Evolutionary conservation across 30 jellyfish, hydroid and myxozoan species (phyloP).

Genomic region (Morbakka virulenta): DNA sequence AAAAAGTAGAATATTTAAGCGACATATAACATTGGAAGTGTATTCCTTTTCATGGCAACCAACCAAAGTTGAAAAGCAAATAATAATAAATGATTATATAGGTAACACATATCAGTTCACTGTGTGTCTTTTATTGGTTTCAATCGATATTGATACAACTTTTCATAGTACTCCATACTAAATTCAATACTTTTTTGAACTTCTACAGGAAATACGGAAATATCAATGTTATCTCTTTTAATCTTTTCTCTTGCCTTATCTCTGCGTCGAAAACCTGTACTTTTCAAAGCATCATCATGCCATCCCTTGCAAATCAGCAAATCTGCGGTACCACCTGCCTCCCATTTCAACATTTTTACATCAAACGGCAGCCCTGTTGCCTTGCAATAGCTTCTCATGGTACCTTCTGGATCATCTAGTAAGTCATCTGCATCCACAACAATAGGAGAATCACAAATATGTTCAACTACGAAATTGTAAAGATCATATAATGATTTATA

Average conservation of each 20-base stretch:
- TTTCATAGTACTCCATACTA: constrained; percentile 60
- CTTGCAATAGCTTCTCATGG: constrained; percentile 78
- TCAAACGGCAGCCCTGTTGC: constrained; percentile 68
- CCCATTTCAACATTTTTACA: constrained; percentile 86
- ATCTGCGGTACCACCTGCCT: constrained; percentile 87
- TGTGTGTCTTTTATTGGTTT: too few species aligned
- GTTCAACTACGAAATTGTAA: constrained; percentile 39
- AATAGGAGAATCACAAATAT: constrained; percentile 51
- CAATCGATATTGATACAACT: constrained; percentile 41
- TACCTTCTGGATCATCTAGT: constrained; percentile 77
- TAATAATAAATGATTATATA: too few species aligned
- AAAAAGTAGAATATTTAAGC: too few species aligned
- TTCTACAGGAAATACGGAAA: constrained; percentile 46
- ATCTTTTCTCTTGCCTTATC: constrained; percentile 42
- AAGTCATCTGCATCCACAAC: constrained; percentile 91
- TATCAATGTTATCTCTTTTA: neutral
- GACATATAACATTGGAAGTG: too few species aligned
- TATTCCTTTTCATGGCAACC: too few species aligned
- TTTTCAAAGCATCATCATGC: constrained; percentile 87
- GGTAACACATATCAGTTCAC: too few species aligned
- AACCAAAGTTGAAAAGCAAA: too few species aligned
- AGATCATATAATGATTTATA: constrained; percentile 51
- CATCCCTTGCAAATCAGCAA: constrained; percentile 96
- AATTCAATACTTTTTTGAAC: constrained; percentile 65
- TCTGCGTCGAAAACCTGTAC: constrained; percentile 78